phyloP scores from a whole-genome alignment of 2,113 vertebrate genomes.

The Oryzias javanicus region DNA sequence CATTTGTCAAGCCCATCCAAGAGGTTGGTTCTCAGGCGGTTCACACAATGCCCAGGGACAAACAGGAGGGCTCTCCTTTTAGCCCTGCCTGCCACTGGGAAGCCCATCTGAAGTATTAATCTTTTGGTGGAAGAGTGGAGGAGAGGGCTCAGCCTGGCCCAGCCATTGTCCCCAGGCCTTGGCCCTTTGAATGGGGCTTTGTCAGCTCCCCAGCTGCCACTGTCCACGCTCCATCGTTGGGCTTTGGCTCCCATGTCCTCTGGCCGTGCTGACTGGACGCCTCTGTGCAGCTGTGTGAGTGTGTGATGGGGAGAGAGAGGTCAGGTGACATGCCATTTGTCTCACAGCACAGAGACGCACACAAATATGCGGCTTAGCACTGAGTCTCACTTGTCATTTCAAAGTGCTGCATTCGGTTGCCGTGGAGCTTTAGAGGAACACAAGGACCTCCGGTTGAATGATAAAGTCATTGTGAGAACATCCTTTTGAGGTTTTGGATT shows the following conservation, averaged over 20 bases:
- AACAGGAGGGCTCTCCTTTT: slow-evolving; percentile 80
- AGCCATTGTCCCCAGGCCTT: slow-evolving; percentile 76
- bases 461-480: background rate
- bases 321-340: slow-evolving; percentile 71
- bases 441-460: slow-evolving; percentile 5
- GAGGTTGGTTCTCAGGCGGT: slow-evolving; percentile 78
- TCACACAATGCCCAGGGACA: slow-evolving; percentile 78
- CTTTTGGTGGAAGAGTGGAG: slow-evolving; percentile 77
- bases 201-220: slow-evolving; percentile 80
- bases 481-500: background rate
- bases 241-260: slow-evolving; percentile 76
- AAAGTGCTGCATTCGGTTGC: slow-evolving; percentile 44
- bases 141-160: slow-evolving; percentile 75
- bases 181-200: slow-evolving; percentile 80
- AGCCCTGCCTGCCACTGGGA: slow-evolving; percentile 78
- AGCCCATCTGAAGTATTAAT: slow-evolving; percentile 84
- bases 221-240: slow-evolving; percentile 75
- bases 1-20: slow-evolving; percentile 80
- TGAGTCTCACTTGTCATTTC: slow-evolving; percentile 51
- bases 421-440: slow-evolving; percentile 38
- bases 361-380: slow-evolving; percentile 48
- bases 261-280: slow-evolving; percentile 76
- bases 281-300: slow-evolving; percentile 73
- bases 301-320: slow-evolving; percentile 54
- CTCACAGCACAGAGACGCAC: slow-evolving; percentile 50